These are phyloP conservation scores for Anastrepha ludens DNA, from an alignment of 1,140 invertebrate species.

Conservation along the genomic window DNA sequence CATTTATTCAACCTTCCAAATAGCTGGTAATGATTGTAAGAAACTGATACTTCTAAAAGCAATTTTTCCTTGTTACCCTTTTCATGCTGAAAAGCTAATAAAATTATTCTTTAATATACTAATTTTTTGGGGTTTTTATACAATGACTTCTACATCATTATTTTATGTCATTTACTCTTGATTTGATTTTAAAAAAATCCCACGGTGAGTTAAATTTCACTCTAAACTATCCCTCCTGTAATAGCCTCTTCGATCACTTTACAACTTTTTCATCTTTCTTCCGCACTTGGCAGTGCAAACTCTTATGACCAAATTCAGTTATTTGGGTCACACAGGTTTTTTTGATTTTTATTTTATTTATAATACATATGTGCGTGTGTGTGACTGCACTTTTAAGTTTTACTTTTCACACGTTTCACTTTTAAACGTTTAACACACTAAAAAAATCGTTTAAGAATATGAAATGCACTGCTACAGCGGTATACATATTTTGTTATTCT, in stretches of 20 bases:
- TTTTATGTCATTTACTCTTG: no score
- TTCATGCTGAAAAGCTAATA: no score
- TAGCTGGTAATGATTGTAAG: no score
- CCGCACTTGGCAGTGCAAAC: constrained; percentile 18
- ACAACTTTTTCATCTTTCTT: constrained; percentile 23
- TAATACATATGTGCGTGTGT: background rate
- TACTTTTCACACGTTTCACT: constrained; percentile 4
- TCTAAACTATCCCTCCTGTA: background rate
- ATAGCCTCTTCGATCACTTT: background rate
- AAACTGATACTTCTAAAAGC: no score
- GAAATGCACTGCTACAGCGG: background rate
- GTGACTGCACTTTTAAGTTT: background rate
- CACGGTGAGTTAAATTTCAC: background rate
- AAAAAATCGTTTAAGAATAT: background rate
- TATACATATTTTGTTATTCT: background rate
- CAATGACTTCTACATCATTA: no score
- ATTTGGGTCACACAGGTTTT: constrained; percentile 33
- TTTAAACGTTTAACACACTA: background rate
- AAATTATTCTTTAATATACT: no score
- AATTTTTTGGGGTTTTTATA: no score
- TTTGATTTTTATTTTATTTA: background rate
- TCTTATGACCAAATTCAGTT: constrained; percentile 40
- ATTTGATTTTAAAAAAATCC: no score
- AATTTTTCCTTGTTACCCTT: no score
- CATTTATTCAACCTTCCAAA: no score